A percentile compares a stretch with the other conserved stretches of the same genome.
phyloP scores from a whole-genome alignment of 92 coral and sea anemone species.

The Zoanthus gigantus region DNA sequence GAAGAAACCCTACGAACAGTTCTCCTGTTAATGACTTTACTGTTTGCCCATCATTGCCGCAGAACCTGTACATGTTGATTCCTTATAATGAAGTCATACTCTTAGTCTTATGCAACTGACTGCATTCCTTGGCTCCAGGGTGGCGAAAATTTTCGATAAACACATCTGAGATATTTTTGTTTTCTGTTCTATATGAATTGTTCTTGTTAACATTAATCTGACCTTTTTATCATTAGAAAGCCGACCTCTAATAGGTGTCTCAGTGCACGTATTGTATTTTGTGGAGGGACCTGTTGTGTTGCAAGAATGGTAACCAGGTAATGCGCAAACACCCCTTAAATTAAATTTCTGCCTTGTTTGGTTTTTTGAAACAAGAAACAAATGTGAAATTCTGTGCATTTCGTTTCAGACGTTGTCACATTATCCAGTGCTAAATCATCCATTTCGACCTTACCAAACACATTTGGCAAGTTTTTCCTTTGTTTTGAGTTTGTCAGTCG shows the following conservation, averaged over 20 bases:
- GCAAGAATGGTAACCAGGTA: neutral
- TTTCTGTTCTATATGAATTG: neutral
- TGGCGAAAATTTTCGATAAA: neutral
- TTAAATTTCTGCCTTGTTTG: slow-evolving; percentile 26
- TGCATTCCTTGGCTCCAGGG: slow-evolving; percentile 40
- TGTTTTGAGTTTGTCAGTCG: neutral
- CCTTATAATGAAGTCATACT: neutral
- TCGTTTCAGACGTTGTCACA: slow-evolving; percentile 9
- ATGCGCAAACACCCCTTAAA: neutral
- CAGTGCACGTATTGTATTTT: neutral
- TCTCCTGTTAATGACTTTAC: neutral
- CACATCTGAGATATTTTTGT: slow-evolving; percentile 27
- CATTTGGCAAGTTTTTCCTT: neutral
- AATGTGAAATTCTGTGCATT: slow-evolving; percentile 7
- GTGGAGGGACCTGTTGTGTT: neutral
- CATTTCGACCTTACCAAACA: neutral
- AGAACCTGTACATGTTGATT: neutral
- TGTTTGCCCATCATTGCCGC: neutral
- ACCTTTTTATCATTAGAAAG: neutral
- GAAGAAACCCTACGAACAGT: neutral
- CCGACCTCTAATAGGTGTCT: neutral
- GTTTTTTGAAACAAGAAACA: neutral
- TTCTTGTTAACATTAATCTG: slow-evolving; percentile 5
- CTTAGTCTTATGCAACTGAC: neutral
- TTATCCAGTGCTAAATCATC: slow-evolving; percentile 6